Evolutionary conservation across 1,140 invertebrate species (phyloP), one percentile per base, ranked within the genome.

Genomic region (Cyclargus thomasi): DNA sequence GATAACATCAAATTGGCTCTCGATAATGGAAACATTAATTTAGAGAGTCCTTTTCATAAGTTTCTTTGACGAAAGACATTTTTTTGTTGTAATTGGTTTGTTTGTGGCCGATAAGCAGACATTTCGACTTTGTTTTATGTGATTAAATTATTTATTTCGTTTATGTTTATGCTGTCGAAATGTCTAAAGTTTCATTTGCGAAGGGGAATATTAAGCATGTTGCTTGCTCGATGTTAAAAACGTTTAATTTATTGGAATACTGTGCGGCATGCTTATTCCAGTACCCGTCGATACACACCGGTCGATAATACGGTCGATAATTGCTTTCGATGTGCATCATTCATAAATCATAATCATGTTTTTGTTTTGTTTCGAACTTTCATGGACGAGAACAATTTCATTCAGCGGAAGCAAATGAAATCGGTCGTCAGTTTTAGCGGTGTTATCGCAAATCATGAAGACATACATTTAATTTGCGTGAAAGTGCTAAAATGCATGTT

Each of bases 321-420:
- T n/a, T n/a, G 84, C 85, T 88, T 90, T 87, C 76, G 77, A 86
- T 90, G 85, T 90, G 79, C 82, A 86, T 83, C 68, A 75, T 71
- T 79, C 79, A 84, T 84, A 77, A 75, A 70, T 79, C 79, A 84
- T 84, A 77, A 81, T 83, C 72, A 79, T 81, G 67, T 80, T 75
- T 70, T 35, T 65, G 75, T 73, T 64, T 70, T n/a, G 69, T 68
- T 68, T 67, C 65, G 62, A 53, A 68, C 20, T 68, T 16, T 59
- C 55, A 59, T 62, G 65, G 69, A 67, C 67, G 29, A 76, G 67
- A 64, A 59, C 23, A 66, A 59, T 11, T 57, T 66, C 64, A 35
- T 57, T 66, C 64, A 39, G 35, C 65, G 53, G 55, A 72, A 67
- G 76, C 64, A 53, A 23, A 59, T 35, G 22, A 55, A 29, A 23